Evolutionary conservation across 2,797 vertebrate species (phyloP).

Genomic region (Echeneis naucrates): DNA sequence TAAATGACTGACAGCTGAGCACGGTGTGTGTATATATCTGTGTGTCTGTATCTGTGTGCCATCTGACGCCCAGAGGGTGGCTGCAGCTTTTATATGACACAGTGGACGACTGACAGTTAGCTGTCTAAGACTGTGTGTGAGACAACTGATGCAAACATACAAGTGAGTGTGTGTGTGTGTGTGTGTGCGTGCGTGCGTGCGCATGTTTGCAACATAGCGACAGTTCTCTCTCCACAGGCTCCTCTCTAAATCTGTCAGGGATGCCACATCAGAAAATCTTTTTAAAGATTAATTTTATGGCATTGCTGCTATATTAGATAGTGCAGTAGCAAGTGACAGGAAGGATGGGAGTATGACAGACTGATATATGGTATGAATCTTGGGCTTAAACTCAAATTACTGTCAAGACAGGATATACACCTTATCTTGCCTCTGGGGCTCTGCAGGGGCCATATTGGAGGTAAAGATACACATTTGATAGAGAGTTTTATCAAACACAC

Average conservation of each 20-base stretch:
- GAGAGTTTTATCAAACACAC: conserved; percentile 48
- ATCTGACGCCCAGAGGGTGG: conserved; percentile 61
- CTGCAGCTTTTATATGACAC: conserved; percentile 68
- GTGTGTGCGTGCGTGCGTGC: conserved; percentile 24
- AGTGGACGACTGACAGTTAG: conserved; percentile 71
- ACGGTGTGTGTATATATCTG: conserved; percentile 34
- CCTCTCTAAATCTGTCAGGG: conserved; percentile 70
- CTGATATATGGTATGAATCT: conserved; percentile 64
- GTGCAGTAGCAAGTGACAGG: conserved; percentile 57
- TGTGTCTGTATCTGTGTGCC: conserved; percentile 54
- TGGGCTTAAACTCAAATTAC: conserved; percentile 69
- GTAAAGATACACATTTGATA: conserved; percentile 51
- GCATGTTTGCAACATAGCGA: conserved; percentile 47
- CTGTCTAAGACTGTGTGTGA: conserved; percentile 46
- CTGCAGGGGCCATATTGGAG: conserved; percentile 44
- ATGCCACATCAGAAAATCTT: conserved; percentile 74
- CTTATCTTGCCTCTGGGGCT: conserved; percentile 63
- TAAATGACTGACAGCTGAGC: conserved; percentile 67
- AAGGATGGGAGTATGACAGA: conserved; percentile 64
- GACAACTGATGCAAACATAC: conserved; percentile 27
- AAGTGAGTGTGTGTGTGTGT: conserved; percentile 29
- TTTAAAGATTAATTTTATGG: conserved; percentile 73
- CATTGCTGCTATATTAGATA: conserved; percentile 74
- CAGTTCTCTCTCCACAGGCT: conserved; percentile 68
- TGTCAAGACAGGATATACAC: conserved; percentile 62